These are phyloP conservation scores for Pachycephala philippinensis DNA, from an alignment of 2,113 vertebrate species.

Conservation along the genomic window DNA sequence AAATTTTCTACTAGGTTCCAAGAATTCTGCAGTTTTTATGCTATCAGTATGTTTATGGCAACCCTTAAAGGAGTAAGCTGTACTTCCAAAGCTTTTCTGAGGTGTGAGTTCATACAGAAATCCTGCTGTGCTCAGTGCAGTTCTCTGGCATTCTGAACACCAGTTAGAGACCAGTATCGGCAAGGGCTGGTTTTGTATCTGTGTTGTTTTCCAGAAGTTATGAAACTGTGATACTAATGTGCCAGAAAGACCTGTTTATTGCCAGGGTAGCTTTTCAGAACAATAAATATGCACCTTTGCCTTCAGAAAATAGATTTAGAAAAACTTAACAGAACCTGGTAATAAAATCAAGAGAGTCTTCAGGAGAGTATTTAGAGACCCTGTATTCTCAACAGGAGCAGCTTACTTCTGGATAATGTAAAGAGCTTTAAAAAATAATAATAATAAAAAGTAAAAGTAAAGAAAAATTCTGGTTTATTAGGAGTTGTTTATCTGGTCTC, in stretches of 20 bases:
- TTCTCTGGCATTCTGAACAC: neutral
- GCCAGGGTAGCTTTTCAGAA: neutral
- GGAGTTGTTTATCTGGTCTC: neutral
- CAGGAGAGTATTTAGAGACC: neutral
- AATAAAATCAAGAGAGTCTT: neutral
- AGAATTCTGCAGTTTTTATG: neutral
- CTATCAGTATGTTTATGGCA: neutral
- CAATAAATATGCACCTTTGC: neutral
- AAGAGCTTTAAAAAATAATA: neutral
- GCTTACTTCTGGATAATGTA: neutral
- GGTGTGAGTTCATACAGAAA: neutral
- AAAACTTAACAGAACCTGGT: neutral
- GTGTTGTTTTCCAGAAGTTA: neutral
- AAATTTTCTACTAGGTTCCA: neutral
- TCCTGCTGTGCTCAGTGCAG: neutral
- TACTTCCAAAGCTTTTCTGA: neutral
- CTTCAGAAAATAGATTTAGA: conserved; percentile 30
- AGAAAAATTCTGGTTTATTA: neutral
- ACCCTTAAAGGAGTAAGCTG: neutral
- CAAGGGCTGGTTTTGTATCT: neutral
- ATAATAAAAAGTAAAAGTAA: neutral
- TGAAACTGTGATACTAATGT: neutral
- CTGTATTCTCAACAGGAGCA: neutral
- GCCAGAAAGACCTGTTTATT: neutral
- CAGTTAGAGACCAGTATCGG: neutral